These are phyloP conservation scores for Sepiola atlantica DNA, from an alignment of 2,888 invertebrate species.

Conservation along the genomic window DNA sequence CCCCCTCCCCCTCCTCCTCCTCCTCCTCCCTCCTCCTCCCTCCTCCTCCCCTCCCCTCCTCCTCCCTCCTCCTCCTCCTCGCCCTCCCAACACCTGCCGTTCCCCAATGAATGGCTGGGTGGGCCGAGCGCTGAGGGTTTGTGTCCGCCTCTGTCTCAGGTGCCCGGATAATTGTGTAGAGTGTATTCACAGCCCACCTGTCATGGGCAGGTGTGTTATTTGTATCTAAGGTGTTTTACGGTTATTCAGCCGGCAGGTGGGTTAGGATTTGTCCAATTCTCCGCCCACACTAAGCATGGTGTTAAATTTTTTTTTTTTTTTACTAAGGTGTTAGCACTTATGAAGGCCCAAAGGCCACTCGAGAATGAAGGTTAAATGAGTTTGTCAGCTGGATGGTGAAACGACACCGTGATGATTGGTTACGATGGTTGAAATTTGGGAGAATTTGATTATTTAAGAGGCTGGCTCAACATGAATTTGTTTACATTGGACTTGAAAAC, in stretches of 20 bases:
- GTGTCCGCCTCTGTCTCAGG: not conserved
- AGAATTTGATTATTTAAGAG: too few species aligned
- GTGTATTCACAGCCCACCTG: constrained; percentile 32
- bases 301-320: too few species aligned
- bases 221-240: not conserved
- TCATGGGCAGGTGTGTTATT: constrained; percentile 32
- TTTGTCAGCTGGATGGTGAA: too few species aligned
- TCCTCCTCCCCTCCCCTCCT: not conserved
- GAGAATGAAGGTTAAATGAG: too few species aligned
- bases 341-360: too few species aligned
- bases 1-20: not conserved
- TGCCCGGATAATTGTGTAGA: constrained; percentile 32
- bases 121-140: not conserved
- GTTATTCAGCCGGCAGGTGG: not conserved
- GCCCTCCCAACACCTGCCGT: not conserved
- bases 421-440: too few species aligned
- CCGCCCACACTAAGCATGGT: not conserved
- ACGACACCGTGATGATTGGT: too few species aligned
- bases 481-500: too few species aligned
- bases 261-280: not conserved
- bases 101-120: not conserved
- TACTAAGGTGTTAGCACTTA: too few species aligned
- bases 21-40: not conserved
- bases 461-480: too few species aligned
- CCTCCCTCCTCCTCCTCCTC: not conserved